phyloP scores from a whole-genome alignment of 2,113 vertebrate species.

The Sander vitreus region DNA sequence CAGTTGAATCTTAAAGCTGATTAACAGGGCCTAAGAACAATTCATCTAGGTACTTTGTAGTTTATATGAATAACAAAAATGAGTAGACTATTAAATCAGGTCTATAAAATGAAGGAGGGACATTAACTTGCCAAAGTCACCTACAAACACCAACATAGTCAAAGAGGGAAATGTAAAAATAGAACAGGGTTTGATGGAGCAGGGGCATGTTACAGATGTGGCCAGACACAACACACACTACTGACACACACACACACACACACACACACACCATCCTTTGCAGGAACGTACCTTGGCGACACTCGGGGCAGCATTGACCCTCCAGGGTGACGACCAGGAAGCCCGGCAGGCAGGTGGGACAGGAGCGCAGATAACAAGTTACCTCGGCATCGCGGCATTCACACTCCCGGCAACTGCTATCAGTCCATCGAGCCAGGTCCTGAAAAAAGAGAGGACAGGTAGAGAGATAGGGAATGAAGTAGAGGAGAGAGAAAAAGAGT shows the following conservation, averaged over 20 bases:
- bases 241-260: background rate
- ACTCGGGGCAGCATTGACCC: constrained; percentile 89
- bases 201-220: background rate
- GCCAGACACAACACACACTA: background rate
- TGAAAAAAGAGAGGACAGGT: constrained; percentile 55
- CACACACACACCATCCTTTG: background rate
- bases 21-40: background rate
- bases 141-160: background rate
- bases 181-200: background rate
- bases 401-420: constrained; percentile 87
- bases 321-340: constrained; percentile 72
- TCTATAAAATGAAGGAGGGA: background rate
- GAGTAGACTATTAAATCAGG: background rate
- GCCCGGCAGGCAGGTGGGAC: constrained; percentile 86
- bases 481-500: background rate
- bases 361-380: constrained; percentile 89
- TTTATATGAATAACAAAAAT: background rate
- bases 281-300: constrained; percentile 85
- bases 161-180: background rate
- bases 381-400: constrained; percentile 84
- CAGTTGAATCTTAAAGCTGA: background rate
- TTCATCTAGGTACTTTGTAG: background rate
- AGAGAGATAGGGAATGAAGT: background rate
- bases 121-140: background rate
- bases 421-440: constrained; percentile 85